phyloP scores from a whole-genome alignment of 2,888 invertebrate genomes.

The Nephrocerus scutellatus region DNA sequence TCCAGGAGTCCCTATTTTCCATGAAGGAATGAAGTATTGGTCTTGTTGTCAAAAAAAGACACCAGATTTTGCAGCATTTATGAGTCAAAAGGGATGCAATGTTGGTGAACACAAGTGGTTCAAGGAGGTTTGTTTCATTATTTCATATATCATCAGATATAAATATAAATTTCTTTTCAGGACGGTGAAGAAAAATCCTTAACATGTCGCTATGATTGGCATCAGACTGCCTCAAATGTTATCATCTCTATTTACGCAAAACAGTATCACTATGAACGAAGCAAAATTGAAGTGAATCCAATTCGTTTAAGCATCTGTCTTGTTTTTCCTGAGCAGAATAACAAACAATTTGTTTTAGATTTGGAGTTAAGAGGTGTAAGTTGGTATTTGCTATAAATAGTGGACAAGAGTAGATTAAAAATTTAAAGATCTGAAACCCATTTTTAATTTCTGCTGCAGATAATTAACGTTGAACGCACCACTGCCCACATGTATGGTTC shows the following conservation, averaged over 20 bases:
- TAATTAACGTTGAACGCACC: conserved; percentile 65
- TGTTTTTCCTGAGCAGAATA: conserved; percentile 68
- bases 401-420: neutral
- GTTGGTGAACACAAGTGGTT: conserved; percentile 82
- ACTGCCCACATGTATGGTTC: conserved; percentile 73
- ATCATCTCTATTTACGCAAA: conserved; percentile 88
- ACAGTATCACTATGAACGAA: conserved; percentile 71
- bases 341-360: conserved; percentile 66
- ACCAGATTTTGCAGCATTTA: conserved; percentile 85
- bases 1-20: conserved; percentile 86
- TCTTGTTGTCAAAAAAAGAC: conserved; percentile 91
- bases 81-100: conserved; percentile 86
- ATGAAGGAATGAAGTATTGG: conserved; percentile 97
- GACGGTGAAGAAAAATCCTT: conserved; percentile 52
- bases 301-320: conserved; percentile 68
- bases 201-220: conserved; percentile 88
- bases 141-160: neutral
- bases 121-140: conserved; percentile 49
- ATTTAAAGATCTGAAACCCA: conserved; percentile 1
- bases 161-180: conserved; percentile 43
- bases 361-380: conserved; percentile 76
- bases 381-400: neutral
- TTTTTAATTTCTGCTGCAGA: conserved; percentile 51
- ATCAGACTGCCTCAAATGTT: conserved; percentile 81
- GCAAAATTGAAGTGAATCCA: conserved; percentile 74